Conservation (phyloP, 2,113 vertebrate species). For the Pitta sordida region DNA sequence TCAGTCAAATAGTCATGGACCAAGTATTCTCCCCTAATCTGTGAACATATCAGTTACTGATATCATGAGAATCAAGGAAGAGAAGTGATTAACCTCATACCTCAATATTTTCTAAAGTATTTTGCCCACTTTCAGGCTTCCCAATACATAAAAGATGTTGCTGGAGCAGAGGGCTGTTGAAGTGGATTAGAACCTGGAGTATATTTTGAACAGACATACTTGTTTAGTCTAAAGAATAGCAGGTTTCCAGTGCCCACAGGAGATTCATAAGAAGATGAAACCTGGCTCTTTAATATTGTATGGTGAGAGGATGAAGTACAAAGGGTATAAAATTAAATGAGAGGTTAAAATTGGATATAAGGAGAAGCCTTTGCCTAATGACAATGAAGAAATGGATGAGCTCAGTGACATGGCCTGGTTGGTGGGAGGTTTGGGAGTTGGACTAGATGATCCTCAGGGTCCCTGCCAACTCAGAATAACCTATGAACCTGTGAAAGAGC, state of each 20-base stretch:
- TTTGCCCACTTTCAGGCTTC: background rate
- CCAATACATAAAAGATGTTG: background rate
- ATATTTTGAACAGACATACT: background rate
- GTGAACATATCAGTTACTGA: background rate
- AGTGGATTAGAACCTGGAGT: background rate
- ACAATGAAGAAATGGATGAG: too few relatives aligned
- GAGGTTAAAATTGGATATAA: background rate
- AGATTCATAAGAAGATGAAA: background rate
- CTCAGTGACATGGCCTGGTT: too few relatives aligned
- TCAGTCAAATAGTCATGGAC: background rate
- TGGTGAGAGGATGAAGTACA: background rate
- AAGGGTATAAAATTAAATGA: background rate
- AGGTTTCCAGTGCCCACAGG: background rate
- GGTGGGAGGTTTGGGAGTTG: too few relatives aligned
- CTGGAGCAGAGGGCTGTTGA: background rate
- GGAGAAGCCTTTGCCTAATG: too few relatives aligned
- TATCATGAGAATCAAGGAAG: background rate
- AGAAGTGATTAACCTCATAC: background rate
- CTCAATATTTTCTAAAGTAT: background rate
- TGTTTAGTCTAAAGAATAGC: background rate
- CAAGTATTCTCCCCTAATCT: background rate
- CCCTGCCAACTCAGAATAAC: too few relatives aligned
- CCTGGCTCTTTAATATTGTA: background rate
- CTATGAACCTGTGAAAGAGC: too few relatives aligned
- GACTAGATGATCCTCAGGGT: too few relatives aligned